These are phyloP conservation scores for Pagrus major DNA, from an alignment of 2,113 vertebrate species.

Conservation along the genomic window DNA sequence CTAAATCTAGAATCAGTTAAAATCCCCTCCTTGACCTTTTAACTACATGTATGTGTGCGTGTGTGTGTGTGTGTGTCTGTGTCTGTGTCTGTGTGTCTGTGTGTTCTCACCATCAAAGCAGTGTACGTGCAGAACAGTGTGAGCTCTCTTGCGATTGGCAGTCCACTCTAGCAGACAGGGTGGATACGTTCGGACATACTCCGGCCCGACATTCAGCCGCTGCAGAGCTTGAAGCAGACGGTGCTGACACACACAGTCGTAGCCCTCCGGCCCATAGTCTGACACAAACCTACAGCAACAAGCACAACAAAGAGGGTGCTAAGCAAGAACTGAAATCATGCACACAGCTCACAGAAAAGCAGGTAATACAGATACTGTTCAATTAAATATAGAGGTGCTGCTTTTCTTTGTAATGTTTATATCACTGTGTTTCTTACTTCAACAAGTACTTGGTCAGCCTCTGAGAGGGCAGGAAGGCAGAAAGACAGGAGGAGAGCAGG, in stretches of 20 bases:
- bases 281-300: conserved; percentile 66
- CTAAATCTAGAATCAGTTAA: not conserved
- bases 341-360: not conserved
- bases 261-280: conserved; percentile 87
- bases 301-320: not conserved
- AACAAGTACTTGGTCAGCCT: conserved; percentile 92
- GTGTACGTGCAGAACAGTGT: conserved; percentile 90
- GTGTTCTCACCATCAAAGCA: conserved; percentile 90
- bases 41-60: not conserved
- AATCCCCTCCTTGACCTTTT: not conserved
- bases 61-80: conserved; percentile 7
- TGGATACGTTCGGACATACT: conserved; percentile 87
- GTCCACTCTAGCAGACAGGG: conserved; percentile 94
- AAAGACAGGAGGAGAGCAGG: conserved; percentile 91
- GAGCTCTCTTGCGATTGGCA: conserved; percentile 87
- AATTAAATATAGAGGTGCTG: not conserved
- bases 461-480: conserved; percentile 89
- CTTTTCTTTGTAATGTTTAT: too few relatives aligned
- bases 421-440: conserved; percentile 87
- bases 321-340: not conserved
- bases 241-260: conserved; percentile 93
- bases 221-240: conserved; percentile 93
- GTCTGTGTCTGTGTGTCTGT: conserved; percentile 1
- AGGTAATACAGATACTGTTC: not conserved
- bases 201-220: conserved; percentile 73